A percentile compares a stretch with the other conserved stretches of the same genome.
Conservation (phyloP, 2,113 vertebrate species). For the Tachysurus fulvidraco region DNA sequence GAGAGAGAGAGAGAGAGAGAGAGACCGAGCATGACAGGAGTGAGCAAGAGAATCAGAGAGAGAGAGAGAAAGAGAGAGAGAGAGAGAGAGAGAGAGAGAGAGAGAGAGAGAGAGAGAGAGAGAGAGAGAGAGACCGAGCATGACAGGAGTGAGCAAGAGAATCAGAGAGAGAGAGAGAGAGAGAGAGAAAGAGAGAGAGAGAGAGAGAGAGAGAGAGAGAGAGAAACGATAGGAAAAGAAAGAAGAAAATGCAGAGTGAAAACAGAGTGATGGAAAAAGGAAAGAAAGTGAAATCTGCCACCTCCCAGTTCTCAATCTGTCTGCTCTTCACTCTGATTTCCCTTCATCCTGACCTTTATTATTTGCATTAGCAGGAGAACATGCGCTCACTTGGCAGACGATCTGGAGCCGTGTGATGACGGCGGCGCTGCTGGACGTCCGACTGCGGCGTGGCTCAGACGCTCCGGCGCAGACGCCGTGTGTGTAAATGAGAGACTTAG, state of each 20-base stretch:
- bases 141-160: not conserved
- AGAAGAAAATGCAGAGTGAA: not conserved
- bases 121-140: not conserved
- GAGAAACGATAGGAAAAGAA: not conserved
- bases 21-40: too few species aligned
- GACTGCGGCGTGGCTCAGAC: not conserved
- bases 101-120: too few species aligned
- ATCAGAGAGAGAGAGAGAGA: not conserved
- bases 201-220: not conserved
- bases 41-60: not conserved
- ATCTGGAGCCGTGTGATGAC: not conserved
- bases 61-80: not conserved
- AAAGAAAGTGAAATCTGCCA: not conserved
- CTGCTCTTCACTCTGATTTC: not conserved
- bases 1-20: too few species aligned
- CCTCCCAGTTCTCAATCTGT: constrained; percentile 9
- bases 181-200: constrained; percentile 37
- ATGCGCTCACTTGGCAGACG: constrained; percentile 9
- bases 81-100: constrained; percentile 27
- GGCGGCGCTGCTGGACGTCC: not conserved
- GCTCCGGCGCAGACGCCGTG: not conserved
- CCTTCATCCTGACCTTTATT: constrained; percentile 21
- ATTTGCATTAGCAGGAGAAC: not conserved
- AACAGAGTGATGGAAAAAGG: not conserved
- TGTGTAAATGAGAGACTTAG: constrained; percentile 1